These are phyloP conservation scores for Neodiprion pinetum DNA, from an alignment of 1,140 invertebrate species.

Conservation along the genomic window DNA sequence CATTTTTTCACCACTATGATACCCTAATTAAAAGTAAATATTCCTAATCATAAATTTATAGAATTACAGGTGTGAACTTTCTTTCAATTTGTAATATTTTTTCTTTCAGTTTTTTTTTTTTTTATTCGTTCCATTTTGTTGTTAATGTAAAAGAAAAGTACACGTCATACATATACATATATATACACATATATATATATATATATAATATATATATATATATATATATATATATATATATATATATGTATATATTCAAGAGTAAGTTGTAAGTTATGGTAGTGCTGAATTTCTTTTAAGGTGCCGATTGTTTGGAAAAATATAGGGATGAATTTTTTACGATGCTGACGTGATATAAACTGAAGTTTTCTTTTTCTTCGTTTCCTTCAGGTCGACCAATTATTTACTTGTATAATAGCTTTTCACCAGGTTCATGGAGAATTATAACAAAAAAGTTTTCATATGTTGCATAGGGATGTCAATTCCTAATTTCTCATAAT, in stretches of 20 bases:
- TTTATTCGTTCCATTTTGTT: no score
- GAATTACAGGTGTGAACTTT: not conserved
- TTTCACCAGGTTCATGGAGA: no score
- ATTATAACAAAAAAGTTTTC: no score
- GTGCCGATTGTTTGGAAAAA: no score
- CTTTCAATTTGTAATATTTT: no score
- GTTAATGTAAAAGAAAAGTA: not conserved
- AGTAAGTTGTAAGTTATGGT: not conserved
- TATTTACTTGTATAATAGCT: no score
- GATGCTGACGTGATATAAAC: no score
- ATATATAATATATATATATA: not conserved
- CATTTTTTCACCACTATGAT: slow-evolving; percentile 1
- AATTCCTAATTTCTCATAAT: no score
- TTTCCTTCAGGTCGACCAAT: no score
- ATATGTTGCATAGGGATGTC: no score
- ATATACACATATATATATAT: not conserved
- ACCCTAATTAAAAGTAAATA: not conserved
- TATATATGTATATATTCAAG: not conserved
- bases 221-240: not conserved
- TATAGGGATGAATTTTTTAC: no score
- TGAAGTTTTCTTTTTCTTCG: no score
- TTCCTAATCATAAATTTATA: not conserved
- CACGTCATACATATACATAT: not conserved
- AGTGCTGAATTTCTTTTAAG: not conserved
- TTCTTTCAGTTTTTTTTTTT: not conserved